Conservation (phyloP, 2,888 invertebrate species). For the Phengaris alcon region DNA sequence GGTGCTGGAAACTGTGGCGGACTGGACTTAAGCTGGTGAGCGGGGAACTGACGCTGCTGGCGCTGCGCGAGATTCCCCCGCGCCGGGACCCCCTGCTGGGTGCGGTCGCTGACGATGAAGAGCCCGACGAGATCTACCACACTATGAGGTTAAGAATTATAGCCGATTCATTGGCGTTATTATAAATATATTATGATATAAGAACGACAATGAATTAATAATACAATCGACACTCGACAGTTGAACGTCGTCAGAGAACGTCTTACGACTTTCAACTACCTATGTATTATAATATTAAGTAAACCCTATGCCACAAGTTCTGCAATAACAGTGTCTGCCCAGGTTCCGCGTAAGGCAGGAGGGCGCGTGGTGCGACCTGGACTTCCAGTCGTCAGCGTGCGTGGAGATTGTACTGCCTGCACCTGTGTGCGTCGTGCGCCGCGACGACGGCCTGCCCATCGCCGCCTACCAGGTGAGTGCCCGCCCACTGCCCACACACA, state of each 20-base stretch:
- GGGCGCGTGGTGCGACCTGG: slow-evolving; percentile 91
- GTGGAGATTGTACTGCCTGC: slow-evolving; percentile 92
- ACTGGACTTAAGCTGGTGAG: slow-evolving; percentile 93
- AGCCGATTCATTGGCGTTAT: too few relatives aligned
- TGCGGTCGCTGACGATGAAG: slow-evolving; percentile 44
- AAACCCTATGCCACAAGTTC: too few relatives aligned
- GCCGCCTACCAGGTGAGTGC: slow-evolving; percentile 69
- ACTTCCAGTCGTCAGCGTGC: slow-evolving; percentile 88
- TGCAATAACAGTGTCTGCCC: not conserved
- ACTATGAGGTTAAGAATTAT: slow-evolving; percentile 41
- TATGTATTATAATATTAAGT: not conserved
- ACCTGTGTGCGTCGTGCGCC: slow-evolving; percentile 57
- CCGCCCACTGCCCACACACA: too few relatives aligned
- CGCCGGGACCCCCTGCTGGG: slow-evolving; percentile 62
- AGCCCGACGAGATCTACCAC: slow-evolving; percentile 45
- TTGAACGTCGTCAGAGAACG: too few relatives aligned
- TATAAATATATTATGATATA: too few relatives aligned
- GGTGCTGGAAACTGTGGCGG: slow-evolving; percentile 97
- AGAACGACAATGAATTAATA: too few relatives aligned
- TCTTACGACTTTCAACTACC: too few relatives aligned
- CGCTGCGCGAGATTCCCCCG: slow-evolving; percentile 89
- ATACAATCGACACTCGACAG: too few relatives aligned
- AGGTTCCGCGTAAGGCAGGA: slow-evolving; percentile 89
- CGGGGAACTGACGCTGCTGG: slow-evolving; percentile 88
- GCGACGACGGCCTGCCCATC: slow-evolving; percentile 72